Evolutionary conservation across 2,888 invertebrate genomes (phyloP).

Genomic region (Timema cristinae): DNA sequence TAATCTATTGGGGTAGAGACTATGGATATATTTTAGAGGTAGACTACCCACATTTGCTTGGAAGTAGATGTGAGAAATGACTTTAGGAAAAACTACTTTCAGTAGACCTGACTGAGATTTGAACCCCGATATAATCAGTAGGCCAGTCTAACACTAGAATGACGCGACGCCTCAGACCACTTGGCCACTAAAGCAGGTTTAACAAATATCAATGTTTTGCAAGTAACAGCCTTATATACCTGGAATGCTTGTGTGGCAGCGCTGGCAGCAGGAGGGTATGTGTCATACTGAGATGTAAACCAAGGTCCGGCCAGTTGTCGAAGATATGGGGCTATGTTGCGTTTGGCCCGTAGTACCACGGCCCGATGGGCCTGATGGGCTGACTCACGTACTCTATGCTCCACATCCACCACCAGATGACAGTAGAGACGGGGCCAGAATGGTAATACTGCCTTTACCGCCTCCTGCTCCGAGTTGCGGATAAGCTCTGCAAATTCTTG

Average conservation of each 20-base stretch:
- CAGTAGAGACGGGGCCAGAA: slow-evolving; percentile 81
- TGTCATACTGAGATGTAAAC: slow-evolving; percentile 82
- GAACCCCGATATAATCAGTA: too few species aligned
- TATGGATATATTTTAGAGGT: too few species aligned
- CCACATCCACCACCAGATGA: slow-evolving; percentile 69
- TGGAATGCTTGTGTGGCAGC: slow-evolving; percentile 65
- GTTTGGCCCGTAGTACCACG: slow-evolving; percentile 64
- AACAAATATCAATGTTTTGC: too few species aligned
- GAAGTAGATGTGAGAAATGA: too few species aligned
- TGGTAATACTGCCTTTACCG: slow-evolving; percentile 66
- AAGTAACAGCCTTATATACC: slow-evolving; percentile 40
- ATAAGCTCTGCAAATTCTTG: slow-evolving; percentile 75
- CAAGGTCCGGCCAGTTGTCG: slow-evolving; percentile 75
- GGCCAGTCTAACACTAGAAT: too few species aligned
- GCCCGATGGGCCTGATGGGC: slow-evolving; percentile 68
- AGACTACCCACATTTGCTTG: too few species aligned
- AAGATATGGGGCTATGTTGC: slow-evolving; percentile 73
- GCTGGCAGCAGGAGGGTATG: slow-evolving; percentile 75
- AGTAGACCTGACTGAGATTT: too few species aligned
- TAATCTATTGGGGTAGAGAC: too few species aligned
- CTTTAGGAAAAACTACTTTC: too few species aligned
- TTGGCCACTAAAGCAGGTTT: too few species aligned
- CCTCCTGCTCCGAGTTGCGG: slow-evolving; percentile 58
- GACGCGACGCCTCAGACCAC: too few species aligned
- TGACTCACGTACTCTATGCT: slow-evolving; percentile 79